phyloP scores from a whole-genome alignment of 2,113 vertebrate species.

The Sinocyclocheilus maitianheensis region DNA sequence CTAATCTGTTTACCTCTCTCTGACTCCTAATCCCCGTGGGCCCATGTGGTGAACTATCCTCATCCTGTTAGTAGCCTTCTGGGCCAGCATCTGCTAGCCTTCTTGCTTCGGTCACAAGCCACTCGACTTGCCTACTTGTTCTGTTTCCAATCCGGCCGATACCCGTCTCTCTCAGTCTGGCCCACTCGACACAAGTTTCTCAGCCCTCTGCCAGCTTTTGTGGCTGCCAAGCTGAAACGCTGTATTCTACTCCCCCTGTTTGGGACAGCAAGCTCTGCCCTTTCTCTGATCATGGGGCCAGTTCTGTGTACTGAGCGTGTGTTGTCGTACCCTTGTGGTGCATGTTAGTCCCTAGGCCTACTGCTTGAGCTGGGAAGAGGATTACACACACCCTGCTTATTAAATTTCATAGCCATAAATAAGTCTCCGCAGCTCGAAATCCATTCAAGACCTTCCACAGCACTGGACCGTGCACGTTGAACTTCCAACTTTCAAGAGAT shows the following conservation, averaged over 20 bases:
- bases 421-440: conserved; percentile 56
- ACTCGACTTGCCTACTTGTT: conserved; percentile 27
- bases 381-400: conserved; percentile 51
- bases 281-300: conserved; percentile 25
- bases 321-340: conserved; percentile 37
- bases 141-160: neutral
- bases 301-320: conserved; percentile 7
- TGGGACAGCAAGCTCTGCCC: conserved; percentile 54
- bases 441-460: conserved; percentile 32
- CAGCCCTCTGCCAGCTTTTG: conserved; percentile 25
- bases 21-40: conserved; percentile 86
- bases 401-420: conserved; percentile 62
- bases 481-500: conserved; percentile 33
- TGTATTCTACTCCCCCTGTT: conserved; percentile 35
- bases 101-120: conserved; percentile 51
- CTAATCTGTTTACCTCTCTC: conserved; percentile 89
- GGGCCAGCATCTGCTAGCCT: conserved; percentile 80
- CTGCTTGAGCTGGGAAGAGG: conserved; percentile 49
- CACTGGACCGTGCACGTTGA: neutral
- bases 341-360: conserved; percentile 54
- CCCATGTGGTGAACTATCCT: conserved; percentile 81
- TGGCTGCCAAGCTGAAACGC: conserved; percentile 46
- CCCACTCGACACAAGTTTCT: conserved; percentile 37
- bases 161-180: neutral
- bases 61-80: conserved; percentile 93